Evolutionary conservation across 2,113 vertebrate genomes (phyloP).

Genomic region (Cettia cetti): DNA sequence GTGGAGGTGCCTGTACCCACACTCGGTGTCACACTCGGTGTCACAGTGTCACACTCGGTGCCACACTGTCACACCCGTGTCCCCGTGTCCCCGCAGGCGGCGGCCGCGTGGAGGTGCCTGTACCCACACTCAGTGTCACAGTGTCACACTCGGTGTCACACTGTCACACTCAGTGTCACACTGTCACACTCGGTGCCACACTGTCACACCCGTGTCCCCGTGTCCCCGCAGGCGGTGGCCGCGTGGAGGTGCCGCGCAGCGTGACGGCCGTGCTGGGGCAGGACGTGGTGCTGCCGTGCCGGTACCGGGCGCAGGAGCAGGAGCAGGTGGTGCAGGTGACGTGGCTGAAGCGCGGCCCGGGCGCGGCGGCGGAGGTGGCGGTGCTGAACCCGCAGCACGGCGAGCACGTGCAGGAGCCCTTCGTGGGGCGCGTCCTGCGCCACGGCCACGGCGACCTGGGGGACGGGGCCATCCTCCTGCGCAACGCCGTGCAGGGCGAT

Average conservation of each 20-base stretch:
- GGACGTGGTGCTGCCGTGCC: constrained; percentile 74
- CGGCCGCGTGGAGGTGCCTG: too few species aligned
- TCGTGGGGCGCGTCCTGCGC: constrained; percentile 61
- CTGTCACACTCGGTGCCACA: too few species aligned
- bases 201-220: too few species aligned
- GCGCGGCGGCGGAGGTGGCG: constrained; percentile 31
- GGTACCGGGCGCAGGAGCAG: constrained; percentile 62
- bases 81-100: too few species aligned
- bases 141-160: too few species aligned
- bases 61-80: too few species aligned
- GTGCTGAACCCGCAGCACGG: constrained; percentile 67
- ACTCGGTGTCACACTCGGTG: too few species aligned
- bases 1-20: too few species aligned
- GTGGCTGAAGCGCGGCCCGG: constrained; percentile 61
- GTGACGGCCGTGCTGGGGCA: constrained; percentile 74
- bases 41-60: too few species aligned
- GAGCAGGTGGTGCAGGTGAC: constrained; percentile 75
- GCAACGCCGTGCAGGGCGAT: constrained; percentile 73
- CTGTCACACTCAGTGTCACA: too few species aligned
- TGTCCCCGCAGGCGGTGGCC: background rate
- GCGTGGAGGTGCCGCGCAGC: constrained; percentile 47
- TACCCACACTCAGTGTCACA: too few species aligned
- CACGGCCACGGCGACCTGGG: background rate
- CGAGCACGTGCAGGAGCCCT: constrained; percentile 58
- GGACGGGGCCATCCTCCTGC: constrained; percentile 67